Conservation (phyloP, 2,113 vertebrate species). For the Apeltes quadracus region DNA sequence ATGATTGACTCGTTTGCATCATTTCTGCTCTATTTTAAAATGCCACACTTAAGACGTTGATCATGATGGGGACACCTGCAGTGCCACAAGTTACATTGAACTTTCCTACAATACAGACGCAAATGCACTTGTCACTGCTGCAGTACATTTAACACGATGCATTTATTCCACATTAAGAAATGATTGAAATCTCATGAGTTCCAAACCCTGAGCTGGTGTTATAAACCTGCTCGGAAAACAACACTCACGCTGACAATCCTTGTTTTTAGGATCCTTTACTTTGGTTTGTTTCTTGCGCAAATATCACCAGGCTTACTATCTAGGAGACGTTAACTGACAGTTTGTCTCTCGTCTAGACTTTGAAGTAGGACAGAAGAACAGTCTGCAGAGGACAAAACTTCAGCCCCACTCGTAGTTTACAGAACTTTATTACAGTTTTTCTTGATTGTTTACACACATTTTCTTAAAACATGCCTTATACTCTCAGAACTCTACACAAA, state of each 20-base stretch:
- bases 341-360: not conserved
- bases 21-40: not conserved
- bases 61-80: not conserved
- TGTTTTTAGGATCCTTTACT: not conserved
- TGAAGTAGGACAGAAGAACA: not conserved
- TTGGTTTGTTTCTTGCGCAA: not conserved
- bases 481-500: too few species aligned
- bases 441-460: too few species aligned
- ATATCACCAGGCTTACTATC: not conserved
- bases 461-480: too few species aligned
- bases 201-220: too few species aligned
- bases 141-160: not conserved
- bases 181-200: too few species aligned
- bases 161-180: not conserved
- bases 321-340: not conserved
- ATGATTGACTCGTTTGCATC: not conserved
- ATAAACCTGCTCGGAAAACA: not conserved
- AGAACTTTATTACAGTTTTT: slow-evolving; percentile 11
- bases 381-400: not conserved
- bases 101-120: not conserved
- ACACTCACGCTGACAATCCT: too few species aligned
- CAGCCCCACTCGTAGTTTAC: not conserved
- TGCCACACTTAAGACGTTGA: not conserved
- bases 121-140: not conserved
- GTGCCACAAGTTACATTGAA: not conserved